These are phyloP conservation scores for Pan troglodytes DNA, from an alignment of 2,113 vertebrate genomes.

Conservation along the genomic window DNA sequence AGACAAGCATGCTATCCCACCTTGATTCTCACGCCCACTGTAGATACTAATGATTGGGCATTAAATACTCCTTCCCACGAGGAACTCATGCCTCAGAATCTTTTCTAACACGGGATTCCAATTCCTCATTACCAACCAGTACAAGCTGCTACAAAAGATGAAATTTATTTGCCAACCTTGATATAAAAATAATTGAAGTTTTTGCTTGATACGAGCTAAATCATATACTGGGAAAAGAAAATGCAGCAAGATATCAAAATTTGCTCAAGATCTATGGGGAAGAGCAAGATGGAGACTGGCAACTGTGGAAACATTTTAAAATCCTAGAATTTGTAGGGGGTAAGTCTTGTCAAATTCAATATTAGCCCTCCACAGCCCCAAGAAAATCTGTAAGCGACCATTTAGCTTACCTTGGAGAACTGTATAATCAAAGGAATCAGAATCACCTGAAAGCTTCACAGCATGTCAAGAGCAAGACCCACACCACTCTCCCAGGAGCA, in stretches of 20 bases:
- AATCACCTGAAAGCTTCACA: neutral
- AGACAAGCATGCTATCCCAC: neutral
- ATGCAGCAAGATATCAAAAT: neutral
- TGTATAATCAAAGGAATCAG: neutral
- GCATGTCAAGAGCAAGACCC: neutral
- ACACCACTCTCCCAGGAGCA: neutral
- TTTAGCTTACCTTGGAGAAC: neutral
- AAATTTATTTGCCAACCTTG: neutral
- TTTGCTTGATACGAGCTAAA: neutral
- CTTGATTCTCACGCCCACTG: neutral
- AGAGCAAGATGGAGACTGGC: neutral
- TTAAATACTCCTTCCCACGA: neutral
- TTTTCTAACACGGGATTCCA: neutral
- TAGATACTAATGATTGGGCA: neutral
- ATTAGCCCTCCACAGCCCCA: neutral
- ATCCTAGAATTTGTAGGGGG: neutral
- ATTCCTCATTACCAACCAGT: neutral
- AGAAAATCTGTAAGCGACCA: neutral
- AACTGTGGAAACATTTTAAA: neutral
- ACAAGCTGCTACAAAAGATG: neutral
- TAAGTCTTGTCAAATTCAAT: neutral
- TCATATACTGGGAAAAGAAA: neutral
- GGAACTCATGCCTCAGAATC: neutral
- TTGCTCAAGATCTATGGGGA: neutral
- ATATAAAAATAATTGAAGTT: constrained; percentile 29